A percentile compares a stretch with the other conserved stretches of the same genome.
Evolutionary conservation across 2,888 invertebrate genomes (phyloP).

Genomic region (Pharmacophagus antenor): DNA sequence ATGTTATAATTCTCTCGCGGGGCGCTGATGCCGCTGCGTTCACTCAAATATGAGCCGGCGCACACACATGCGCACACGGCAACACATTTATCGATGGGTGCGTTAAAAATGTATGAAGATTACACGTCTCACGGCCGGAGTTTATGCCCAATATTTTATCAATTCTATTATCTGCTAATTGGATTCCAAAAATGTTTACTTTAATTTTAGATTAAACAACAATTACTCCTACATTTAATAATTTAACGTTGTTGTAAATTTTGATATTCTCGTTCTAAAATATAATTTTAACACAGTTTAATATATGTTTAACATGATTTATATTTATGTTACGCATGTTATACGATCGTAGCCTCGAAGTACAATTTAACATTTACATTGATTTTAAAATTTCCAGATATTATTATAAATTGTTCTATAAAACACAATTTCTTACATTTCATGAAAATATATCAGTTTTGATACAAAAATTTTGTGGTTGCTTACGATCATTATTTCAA

Average conservation of each 20-base stretch:
- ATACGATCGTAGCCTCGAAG: too few relatives aligned
- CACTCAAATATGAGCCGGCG: slow-evolving; percentile 62
- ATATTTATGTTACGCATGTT: too few relatives aligned
- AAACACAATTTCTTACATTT: too few relatives aligned
- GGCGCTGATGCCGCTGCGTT: slow-evolving; percentile 67
- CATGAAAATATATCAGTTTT: too few relatives aligned
- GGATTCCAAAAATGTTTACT: neutral
- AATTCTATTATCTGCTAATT: slow-evolving; percentile 41
- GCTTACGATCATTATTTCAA: too few relatives aligned
- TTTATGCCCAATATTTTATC: slow-evolving; percentile 48
- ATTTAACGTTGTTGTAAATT: neutral
- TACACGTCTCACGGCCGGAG: slow-evolving; percentile 44
- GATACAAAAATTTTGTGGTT: too few relatives aligned
- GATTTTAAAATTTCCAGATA: too few relatives aligned
- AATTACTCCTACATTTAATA: neutral
- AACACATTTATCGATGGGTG: slow-evolving; percentile 52
- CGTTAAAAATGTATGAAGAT: slow-evolving; percentile 48
- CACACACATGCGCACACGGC: slow-evolving; percentile 44
- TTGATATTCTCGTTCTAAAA: neutral
- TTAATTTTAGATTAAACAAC: neutral
- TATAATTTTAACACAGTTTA: too few relatives aligned
- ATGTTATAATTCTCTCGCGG: slow-evolving; percentile 71
- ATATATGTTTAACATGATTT: too few relatives aligned
- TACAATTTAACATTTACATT: too few relatives aligned
- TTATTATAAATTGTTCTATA: too few relatives aligned